Evolutionary conservation across 1,140 invertebrate species (phyloP).

Genomic region (Cataglyphis hispanica): DNA sequence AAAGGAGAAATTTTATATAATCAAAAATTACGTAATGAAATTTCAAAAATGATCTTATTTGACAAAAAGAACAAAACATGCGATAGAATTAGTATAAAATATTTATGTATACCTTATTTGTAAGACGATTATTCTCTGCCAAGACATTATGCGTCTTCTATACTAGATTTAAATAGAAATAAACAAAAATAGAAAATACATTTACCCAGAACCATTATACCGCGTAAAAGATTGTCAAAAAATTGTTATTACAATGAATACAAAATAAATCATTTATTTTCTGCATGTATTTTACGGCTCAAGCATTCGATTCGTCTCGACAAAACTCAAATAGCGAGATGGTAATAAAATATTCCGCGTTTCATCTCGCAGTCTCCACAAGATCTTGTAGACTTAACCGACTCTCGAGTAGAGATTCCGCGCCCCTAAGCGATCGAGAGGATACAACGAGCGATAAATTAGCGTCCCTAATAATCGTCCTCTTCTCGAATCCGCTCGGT

Average conservation of each 20-base stretch:
- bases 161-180: background rate
- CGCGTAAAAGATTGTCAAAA: background rate
- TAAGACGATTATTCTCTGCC: background rate
- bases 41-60: too few species aligned
- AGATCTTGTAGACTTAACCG: background rate
- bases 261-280: background rate
- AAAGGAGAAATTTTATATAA: too few species aligned
- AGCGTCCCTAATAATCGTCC: constrained; percentile 16
- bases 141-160: background rate
- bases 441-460: constrained; percentile 41
- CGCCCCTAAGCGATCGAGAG: constrained; percentile 20
- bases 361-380: background rate
- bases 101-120: too few species aligned
- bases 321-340: constrained; percentile 17
- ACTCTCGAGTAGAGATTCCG: background rate
- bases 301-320: constrained; percentile 2
- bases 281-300: background rate
- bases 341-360: constrained; percentile 16
- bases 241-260: constrained; percentile 19
- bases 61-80: too few species aligned
- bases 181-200: background rate
- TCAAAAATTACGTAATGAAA: too few species aligned
- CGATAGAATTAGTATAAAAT: too few species aligned
- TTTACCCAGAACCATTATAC: background rate
- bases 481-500: background rate